Evolutionary conservation across 2,113 vertebrate genomes (phyloP).

Genomic region (Amphiprion ocellaris): DNA sequence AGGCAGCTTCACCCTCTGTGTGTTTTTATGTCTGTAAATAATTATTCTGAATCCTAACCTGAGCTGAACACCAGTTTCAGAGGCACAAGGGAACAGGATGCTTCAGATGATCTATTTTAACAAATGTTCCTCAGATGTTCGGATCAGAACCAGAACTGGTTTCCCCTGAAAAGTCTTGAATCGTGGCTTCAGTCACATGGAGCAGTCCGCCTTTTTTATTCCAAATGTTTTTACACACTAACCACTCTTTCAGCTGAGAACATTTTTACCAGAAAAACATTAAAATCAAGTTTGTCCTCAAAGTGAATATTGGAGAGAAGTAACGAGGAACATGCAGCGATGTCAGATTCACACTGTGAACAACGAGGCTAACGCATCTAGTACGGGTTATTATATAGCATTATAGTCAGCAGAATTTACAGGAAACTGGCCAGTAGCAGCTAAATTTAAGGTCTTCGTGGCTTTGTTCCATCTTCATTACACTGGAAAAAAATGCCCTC

Average conservation of each 20-base stretch:
- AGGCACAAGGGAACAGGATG: conserved; percentile 6
- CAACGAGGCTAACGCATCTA: neutral
- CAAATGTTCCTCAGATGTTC: neutral
- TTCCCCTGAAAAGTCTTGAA: neutral
- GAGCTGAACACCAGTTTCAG: neutral
- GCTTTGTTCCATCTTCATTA: too few species aligned
- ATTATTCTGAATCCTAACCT: conserved; percentile 15
- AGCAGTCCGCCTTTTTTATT: conserved; percentile 28
- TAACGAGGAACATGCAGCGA: neutral
- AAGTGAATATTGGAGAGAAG: neutral
- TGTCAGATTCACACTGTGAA: conserved; percentile 9
- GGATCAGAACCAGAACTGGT: neutral
- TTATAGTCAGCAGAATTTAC: too few species aligned
- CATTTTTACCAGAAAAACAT: too few species aligned
- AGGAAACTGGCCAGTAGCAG: too few species aligned
- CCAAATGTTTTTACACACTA: conserved; percentile 19
- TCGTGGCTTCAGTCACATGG: neutral
- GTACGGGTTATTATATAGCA: too few species aligned
- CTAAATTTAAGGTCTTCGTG: too few species aligned
- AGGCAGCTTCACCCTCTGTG: conserved; percentile 30
- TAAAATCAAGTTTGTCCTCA: too few species aligned
- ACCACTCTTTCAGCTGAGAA: neutral
- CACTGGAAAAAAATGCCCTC: too few species aligned
- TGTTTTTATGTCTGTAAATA: conserved; percentile 24
- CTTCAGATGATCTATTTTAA: neutral